Base-by-base conservation (phyloP, 2,888 invertebrate species). In the Leucophora obtusa region DNA sequence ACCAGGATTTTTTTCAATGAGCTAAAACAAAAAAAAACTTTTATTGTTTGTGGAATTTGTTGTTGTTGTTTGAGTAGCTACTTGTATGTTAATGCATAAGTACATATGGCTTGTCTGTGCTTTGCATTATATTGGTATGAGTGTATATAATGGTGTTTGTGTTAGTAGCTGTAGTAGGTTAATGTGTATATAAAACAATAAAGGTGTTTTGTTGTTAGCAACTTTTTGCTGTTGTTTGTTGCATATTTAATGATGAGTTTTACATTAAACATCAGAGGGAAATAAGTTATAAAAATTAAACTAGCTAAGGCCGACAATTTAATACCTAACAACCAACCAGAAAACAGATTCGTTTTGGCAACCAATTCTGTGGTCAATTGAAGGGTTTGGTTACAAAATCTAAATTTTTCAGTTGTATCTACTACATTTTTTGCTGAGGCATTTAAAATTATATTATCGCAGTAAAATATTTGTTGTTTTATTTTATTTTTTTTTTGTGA, bases 181-280 rank as follows among this genome's bases (percentile, higher is more conserved):
- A 74, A 75, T 78, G 62, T 78, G 59, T 50, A 21, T 66, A 43
- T 51, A 74, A 68, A 82, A 79, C 78, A 72, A 75, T 51, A 79
- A 68, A 79, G 74, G 82, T 82, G 79, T 82, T 82, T 62, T 65
- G 66, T 72, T 82, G 71, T 77, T 69, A 53, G 59, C 74, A 60
- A 65, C 59, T 33, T 56, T 74, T 77, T 70, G 53, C 54, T 50
- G 51, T 62, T 62, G 70, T 56, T 77, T 81, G 73, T 77, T 77
- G 81, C 73, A 81, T 81, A 74, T 77, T 77, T 77, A 66, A 77
- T 81, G 73, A 53, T 43, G 15, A 47, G 28, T 43, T 47, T n/a
- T n/a, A 47, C n/a, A 47, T 47, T 47, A 15, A 47, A 47, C 8
- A 11, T 24, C 43, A 14, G 14, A 43, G 2, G 1, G 14, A 43